phyloP scores from a whole-genome alignment of 2,797 vertebrate species.

The Carcharodon carcharias region DNA sequence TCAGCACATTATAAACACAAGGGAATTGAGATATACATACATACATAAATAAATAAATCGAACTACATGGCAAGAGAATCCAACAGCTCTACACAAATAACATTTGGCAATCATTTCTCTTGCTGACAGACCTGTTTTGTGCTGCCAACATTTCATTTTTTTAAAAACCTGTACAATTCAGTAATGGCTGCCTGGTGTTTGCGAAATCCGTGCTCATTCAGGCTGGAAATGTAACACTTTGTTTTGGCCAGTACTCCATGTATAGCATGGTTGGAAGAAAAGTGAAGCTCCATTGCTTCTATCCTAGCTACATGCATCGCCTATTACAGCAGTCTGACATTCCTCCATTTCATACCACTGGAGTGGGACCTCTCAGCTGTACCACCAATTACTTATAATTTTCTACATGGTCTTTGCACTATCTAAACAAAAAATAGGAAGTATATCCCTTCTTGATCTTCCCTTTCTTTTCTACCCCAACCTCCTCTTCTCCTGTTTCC shows the following conservation, averaged over 20 bases:
- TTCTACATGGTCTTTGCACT: not conserved
- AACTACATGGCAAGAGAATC: not conserved
- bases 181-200: not conserved
- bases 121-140: not conserved
- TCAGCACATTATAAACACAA: not conserved
- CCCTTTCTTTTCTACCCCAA: not conserved
- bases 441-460: not conserved
- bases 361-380: not conserved
- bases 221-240: not conserved
- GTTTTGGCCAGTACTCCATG: not conserved
- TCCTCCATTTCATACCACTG: not conserved
- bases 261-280: not conserved
- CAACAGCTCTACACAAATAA: not conserved
- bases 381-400: not conserved
- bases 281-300: not conserved
- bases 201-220: not conserved
- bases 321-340: not conserved
- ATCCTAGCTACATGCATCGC: not conserved
- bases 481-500: not conserved
- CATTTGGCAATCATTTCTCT: not conserved
- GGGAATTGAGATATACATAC: not conserved
- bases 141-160: not conserved
- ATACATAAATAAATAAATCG: not conserved
- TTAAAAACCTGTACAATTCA: not conserved
- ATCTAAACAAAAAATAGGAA: not conserved